Percentiles rank a stretch among this genome's conserved stretches.
Conservation (phyloP, 2,888 invertebrate species). For the Arrhopalites spinosus region DNA sequence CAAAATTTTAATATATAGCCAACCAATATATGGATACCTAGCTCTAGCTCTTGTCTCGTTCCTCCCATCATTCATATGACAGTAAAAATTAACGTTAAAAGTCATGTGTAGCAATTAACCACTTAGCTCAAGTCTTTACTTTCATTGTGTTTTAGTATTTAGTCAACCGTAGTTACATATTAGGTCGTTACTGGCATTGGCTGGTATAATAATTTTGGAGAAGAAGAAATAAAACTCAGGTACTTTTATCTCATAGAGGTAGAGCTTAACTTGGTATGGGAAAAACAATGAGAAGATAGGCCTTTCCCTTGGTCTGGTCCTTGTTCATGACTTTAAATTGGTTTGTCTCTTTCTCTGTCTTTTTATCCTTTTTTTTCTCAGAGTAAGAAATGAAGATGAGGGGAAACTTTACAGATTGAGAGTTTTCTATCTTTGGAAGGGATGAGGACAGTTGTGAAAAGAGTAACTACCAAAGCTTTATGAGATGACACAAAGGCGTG, state of each 20-base stretch:
- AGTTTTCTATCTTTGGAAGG: conserved; percentile 11
- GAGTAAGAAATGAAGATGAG: neutral
- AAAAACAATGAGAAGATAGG: neutral
- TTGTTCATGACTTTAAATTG: conserved; percentile 10
- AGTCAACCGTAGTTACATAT: too few relatives aligned
- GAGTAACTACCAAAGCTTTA: conserved; percentile 18
- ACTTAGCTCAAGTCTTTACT: neutral
- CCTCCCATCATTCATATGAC: neutral
- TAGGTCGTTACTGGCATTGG: too few relatives aligned
- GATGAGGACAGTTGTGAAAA: neutral
- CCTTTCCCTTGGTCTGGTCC: too few relatives aligned
- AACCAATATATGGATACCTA: too few relatives aligned
- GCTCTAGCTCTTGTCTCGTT: too few relatives aligned
- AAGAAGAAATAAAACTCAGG: too few relatives aligned
- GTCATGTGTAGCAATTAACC: too few relatives aligned
- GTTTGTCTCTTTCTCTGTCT: neutral
- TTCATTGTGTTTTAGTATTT: neutral
- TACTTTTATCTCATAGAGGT: neutral
- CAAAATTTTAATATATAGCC: too few relatives aligned
- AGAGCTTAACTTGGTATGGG: neutral
- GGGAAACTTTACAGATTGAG: too few relatives aligned
- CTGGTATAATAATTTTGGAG: too few relatives aligned
- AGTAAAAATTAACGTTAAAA: neutral
- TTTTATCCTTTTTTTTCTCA: neutral
- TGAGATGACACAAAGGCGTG: conserved; percentile 28